Conservation (phyloP, 2,797 vertebrate species). For the Emys orbicularis region DNA sequence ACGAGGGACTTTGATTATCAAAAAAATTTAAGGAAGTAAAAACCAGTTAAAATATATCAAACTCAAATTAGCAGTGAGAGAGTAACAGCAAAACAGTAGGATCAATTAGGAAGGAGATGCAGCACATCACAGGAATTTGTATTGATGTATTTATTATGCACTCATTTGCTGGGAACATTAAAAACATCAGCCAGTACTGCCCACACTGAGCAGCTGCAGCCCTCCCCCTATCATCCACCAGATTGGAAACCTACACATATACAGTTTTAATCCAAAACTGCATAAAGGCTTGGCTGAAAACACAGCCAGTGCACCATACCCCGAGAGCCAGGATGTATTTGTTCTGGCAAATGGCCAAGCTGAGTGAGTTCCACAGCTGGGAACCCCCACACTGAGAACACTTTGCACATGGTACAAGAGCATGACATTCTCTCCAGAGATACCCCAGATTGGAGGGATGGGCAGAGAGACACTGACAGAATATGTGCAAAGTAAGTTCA, state of each 20-base stretch:
- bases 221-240: fast-evolving
- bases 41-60: background rate
- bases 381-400: background rate
- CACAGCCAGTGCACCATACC: fast-evolving
- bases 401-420: background rate
- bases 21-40: background rate
- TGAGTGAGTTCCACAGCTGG: fast-evolving
- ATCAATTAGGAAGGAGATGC: fast-evolving
- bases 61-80: background rate
- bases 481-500: fast-evolving
- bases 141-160: background rate
- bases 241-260: background rate
- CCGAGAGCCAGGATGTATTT: background rate
- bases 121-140: background rate
- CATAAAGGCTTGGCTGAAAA: background rate
- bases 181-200: background rate
- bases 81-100: background rate
- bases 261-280: background rate
- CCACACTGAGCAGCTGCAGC: background rate
- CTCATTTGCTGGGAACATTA: background rate
- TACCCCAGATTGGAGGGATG: background rate
- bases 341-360: background rate
- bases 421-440: background rate
- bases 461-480: background rate
- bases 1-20: background rate